Evolutionary conservation across 53 echinoderm and acorn worm species (phyloP).

Genomic region (Luidia sarsii): DNA sequence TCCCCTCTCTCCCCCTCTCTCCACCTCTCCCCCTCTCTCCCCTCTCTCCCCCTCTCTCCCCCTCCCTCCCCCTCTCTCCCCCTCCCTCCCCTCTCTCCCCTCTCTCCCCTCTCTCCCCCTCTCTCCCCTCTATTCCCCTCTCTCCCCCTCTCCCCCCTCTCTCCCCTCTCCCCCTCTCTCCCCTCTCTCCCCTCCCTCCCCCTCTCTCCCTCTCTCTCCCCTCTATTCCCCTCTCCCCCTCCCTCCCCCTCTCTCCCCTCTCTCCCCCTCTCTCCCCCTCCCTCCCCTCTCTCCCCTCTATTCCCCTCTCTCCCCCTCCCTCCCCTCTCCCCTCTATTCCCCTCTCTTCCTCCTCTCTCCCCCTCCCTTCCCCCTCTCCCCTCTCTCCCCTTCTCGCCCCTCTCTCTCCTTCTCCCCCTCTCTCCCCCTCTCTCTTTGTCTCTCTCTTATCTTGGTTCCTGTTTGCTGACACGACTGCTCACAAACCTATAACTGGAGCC

Average conservation of each 20-base stretch:
- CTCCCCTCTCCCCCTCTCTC: neutral
- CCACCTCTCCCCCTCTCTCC: neutral
- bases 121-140: neutral
- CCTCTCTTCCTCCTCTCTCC: neutral
- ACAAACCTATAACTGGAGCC: too few relatives aligned
- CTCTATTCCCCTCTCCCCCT: neutral
- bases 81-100: neutral
- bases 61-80: neutral
- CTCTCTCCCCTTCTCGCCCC: neutral
- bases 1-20: neutral
- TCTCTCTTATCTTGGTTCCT: too few relatives aligned
- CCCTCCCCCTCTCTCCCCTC: neutral
- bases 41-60: slow-evolving; percentile 1
- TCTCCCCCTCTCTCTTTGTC: neutral
- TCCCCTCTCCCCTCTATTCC: neutral
- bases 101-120: neutral
- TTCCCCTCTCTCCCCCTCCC: neutral
- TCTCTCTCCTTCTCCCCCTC: neutral
- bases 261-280: neutral
- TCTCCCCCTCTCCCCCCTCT: neutral
- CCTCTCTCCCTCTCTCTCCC: neutral
- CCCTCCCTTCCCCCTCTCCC: neutral
- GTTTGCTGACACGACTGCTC: too few relatives aligned
- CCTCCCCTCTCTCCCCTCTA: neutral
- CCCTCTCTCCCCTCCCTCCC: neutral